These are phyloP conservation scores for Bubo bubo DNA, from an alignment of 2,113 vertebrate genomes.

Conservation along the genomic window DNA sequence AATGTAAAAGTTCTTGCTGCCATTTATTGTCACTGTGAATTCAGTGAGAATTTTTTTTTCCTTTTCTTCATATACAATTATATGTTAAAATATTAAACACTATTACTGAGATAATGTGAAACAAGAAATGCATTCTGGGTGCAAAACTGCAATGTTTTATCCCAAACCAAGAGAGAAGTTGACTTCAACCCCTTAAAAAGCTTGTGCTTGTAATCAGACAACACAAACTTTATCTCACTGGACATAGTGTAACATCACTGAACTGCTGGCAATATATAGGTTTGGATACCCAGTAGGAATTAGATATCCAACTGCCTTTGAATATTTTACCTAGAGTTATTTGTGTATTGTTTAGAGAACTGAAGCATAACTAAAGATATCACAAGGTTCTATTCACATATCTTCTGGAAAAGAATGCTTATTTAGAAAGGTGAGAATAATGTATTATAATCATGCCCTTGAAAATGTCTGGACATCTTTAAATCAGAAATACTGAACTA, in stretches of 20 bases:
- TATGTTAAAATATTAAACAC: background rate
- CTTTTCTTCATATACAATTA: background rate
- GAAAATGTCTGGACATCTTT: background rate
- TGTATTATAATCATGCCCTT: conserved; percentile 6
- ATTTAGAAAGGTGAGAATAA: background rate
- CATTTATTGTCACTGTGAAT: background rate
- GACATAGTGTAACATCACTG: background rate
- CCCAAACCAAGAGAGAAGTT: background rate
- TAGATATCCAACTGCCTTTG: background rate
- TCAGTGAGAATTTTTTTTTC: background rate
- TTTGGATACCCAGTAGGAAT: background rate
- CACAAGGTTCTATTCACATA: background rate
- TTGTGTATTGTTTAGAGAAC: background rate
- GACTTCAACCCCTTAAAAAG: background rate
- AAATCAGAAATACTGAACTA: background rate
- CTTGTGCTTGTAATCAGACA: background rate
- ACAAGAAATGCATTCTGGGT: background rate
- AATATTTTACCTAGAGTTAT: background rate
- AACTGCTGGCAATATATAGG: background rate
- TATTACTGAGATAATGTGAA: background rate
- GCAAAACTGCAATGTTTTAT: background rate
- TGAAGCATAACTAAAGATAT: conserved; percentile 5
- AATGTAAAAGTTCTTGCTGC: background rate
- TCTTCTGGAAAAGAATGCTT: background rate
- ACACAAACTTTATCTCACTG: background rate